These are phyloP conservation scores for Hybos culiciformis DNA, from an alignment of 2,888 invertebrate species.

Conservation along the genomic window DNA sequence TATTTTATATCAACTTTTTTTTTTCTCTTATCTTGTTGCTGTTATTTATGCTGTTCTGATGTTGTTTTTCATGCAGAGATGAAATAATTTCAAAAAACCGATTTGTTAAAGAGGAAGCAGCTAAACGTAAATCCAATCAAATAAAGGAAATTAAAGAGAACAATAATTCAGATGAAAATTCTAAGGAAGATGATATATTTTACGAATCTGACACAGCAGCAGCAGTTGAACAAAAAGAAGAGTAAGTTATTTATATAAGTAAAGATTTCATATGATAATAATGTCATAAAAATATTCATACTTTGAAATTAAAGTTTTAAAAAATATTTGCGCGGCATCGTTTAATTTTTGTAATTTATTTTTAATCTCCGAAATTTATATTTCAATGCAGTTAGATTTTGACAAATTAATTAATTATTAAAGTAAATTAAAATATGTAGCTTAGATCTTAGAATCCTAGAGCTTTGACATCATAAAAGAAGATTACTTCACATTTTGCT, in stretches of 20 bases:
- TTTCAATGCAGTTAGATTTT: too few relatives aligned
- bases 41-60: too few relatives aligned
- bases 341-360: too few relatives aligned
- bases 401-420: background rate
- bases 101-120: constrained; percentile 38
- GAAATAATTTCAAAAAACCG: constrained; percentile 38
- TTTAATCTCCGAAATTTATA: too few relatives aligned
- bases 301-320: too few relatives aligned
- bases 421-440: background rate
- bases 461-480: too few relatives aligned
- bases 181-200: constrained; percentile 53
- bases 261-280: too few relatives aligned
- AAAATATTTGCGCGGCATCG: too few relatives aligned
- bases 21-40: too few relatives aligned
- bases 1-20: too few relatives aligned
- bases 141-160: constrained; percentile 46
- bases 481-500: too few relatives aligned
- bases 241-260: constrained; percentile 30
- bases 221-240: constrained; percentile 50
- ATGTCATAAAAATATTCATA: background rate
- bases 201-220: constrained; percentile 59
- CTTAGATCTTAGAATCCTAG: too few relatives aligned
- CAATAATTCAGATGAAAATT: constrained; percentile 36
- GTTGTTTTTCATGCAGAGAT: constrained; percentile 26
- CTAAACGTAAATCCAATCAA: constrained; percentile 37